Evolutionary conservation across 2,888 invertebrate genomes (phyloP), one percentile per base, ranked within the genome.

Genomic region (Acanthosepion esculentum): DNA sequence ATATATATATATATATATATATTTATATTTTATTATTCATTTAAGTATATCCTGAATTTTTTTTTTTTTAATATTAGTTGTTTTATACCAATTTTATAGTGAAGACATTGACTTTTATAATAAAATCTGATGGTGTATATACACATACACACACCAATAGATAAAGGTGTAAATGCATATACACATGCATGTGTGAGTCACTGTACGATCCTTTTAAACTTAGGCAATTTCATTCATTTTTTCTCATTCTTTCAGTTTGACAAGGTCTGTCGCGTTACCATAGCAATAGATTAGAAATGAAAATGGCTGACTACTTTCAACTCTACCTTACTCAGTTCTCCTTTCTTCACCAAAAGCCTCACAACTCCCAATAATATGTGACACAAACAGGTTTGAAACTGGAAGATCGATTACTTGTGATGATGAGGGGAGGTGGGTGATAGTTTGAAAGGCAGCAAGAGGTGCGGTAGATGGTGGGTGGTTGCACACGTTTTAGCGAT

Each of bases 361-460:
- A n/a, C 78, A n/a, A 33, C 78, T 78, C 78, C 78, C n/a, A n/a
- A 78, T 78, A 78, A 78, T 33, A 78, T 78, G 78, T 18, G 78
- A 78, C 78, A 78, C 78, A 78, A 78, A 78, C 78, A 78, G 78
- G 78, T 78, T 78, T 33, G n/a, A 78, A 78, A 78, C 78, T 78
- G 78, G 78, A 78, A 78, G 78, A 78, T 78, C 78, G 78, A 78
- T 78, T 78, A 78, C 78, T 78, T 78, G n/a, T 78, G n/a, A 78
- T 78, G 78, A n/a, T n/a, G n/a, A 15, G n/a, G n/a, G 78, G n/a
- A 15, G 78, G n/a, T 15, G n/a, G n/a, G n/a, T 8, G 78, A 15
- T n/a, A n/a, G n/a, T 78, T n/a, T 29, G 78, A n/a, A 78, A 78
- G n/a, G 78, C 78, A 78, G 78, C 29, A n/a, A 78, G n/a, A n/a